phyloP scores from a whole-genome alignment of 2,113 vertebrate genomes.

The Fukomys damarensis region DNA sequence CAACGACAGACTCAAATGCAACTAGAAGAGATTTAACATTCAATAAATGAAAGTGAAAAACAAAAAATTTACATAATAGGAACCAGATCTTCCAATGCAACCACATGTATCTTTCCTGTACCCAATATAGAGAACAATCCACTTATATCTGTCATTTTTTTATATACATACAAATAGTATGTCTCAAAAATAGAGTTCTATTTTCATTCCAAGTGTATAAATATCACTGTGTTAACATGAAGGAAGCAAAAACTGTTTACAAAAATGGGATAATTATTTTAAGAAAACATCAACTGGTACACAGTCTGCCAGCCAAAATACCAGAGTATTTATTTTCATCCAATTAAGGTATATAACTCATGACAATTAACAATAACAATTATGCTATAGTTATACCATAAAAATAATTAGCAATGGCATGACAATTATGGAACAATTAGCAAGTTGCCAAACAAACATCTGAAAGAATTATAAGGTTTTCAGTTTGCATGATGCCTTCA shows the following conservation, averaged over 20 bases:
- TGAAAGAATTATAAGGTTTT: neutral
- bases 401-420: neutral
- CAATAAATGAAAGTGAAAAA: neutral
- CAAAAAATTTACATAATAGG: neutral
- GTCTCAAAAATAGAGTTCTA: neutral
- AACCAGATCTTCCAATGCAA: neutral
- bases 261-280: conserved; percentile 21
- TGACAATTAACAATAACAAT: conserved; percentile 12
- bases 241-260: neutral
- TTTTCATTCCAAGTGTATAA: neutral
- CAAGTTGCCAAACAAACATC: neutral
- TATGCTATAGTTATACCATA: neutral
- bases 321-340: conserved; percentile 20
- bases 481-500: neutral
- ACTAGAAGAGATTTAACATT: conserved; percentile 84
- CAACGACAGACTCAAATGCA: conserved; percentile 97
- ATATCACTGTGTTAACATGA: neutral
- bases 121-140: neutral
- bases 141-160: neutral
- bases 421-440: neutral
- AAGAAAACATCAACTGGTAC: conserved; percentile 12
- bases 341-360: conserved; percentile 12
- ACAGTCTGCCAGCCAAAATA: conserved; percentile 15
- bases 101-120: neutral
- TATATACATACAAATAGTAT: conserved; percentile 36